Evolutionary conservation across 1,140 invertebrate species (phyloP), one percentile per base, ranked within the genome.

Genomic region (Brevipalpus yothersi): DNA sequence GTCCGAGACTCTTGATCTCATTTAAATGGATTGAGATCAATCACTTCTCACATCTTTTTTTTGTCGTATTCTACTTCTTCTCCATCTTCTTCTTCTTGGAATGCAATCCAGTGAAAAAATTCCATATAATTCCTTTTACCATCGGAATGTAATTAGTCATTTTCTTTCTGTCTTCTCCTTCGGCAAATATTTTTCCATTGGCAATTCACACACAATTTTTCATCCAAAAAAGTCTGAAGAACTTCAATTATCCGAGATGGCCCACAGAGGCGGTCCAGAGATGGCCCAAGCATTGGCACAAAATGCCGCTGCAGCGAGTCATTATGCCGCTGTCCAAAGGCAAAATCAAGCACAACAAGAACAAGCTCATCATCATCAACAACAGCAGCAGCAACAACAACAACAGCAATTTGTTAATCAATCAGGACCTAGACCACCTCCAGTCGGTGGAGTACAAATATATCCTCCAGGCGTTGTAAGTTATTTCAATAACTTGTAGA

Each of bases 241-340:
- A 67, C 78, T 82, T 66, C 79, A 80, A 55, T 74, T 82, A 71
- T 78, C 78, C 63, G 81, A 83, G 66, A 79, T 81, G 73, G 78
- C 78, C 66, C 82, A 80, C 70, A 31, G 54, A 51, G 49, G 49
- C n/a, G 49, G 43, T 15, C 49, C 49, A 19, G 49, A 51, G 21
- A n/a, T 51, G n/a, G 49, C n/a, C 63, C 69, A 71, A 40, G 61
- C 72, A 31, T 31, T 31, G 11, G 39, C 1, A 31, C 39, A 31
- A 19, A 47, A 15, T 47, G 45, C 45, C 17, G 45, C 45, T 47
- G 17, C 13, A 5, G 31, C 31, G 2, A 31, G 31, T 5, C 31
- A 15, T 17, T 47, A 15, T 47, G 17, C 17, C 45, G 17, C 13
- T 47, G 21, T 55, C 39, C 53, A 55, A 31, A 55, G 39, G 8